These are phyloP conservation scores for Forbesichthys papilliferus DNA, from an alignment of 2,113 vertebrate species.

Conservation along the genomic window DNA sequence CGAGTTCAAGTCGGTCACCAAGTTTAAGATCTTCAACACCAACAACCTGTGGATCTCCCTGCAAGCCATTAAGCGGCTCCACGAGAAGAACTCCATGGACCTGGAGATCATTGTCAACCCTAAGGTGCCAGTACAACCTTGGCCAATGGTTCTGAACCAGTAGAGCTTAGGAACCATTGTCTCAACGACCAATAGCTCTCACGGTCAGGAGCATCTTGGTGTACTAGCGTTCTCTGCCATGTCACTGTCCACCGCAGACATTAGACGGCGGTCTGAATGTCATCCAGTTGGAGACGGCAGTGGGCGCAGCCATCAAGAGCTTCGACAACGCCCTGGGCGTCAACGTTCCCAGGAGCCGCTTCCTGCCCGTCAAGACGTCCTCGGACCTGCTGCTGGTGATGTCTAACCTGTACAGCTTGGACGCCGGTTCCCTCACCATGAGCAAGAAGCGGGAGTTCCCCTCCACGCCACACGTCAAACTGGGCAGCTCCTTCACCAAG, in stretches of 20 bases:
- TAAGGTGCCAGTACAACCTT: slow-evolving; percentile 77
- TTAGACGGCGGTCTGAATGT: slow-evolving; percentile 94
- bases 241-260: slow-evolving; percentile 75
- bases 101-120: slow-evolving; percentile 98
- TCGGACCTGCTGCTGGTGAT: slow-evolving; percentile 96
- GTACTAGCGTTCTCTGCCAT: neutral
- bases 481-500: slow-evolving; percentile 98
- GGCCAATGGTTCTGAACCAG: too few relatives aligned
- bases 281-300: slow-evolving; percentile 96
- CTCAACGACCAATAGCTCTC: too few relatives aligned
- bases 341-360: slow-evolving; percentile 96
- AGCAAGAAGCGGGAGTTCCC: slow-evolving; percentile 92
- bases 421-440: slow-evolving; percentile 94
- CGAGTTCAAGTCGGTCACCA: slow-evolving; percentile 98
- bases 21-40: slow-evolving; percentile 99
- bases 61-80: slow-evolving; percentile 89
- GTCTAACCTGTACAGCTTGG: slow-evolving; percentile 96
- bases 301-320: slow-evolving; percentile 95
- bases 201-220: too few relatives aligned
- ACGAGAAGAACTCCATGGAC: slow-evolving; percentile 87
- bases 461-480: slow-evolving; percentile 91
- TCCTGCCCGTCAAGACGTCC: slow-evolving; percentile 95
- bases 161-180: too few relatives aligned
- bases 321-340: slow-evolving; percentile 94
- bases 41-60: slow-evolving; percentile 98